Evolutionary conservation across 1,140 invertebrate genomes (phyloP).

Genomic region (Lysiphlebus fabarum): DNA sequence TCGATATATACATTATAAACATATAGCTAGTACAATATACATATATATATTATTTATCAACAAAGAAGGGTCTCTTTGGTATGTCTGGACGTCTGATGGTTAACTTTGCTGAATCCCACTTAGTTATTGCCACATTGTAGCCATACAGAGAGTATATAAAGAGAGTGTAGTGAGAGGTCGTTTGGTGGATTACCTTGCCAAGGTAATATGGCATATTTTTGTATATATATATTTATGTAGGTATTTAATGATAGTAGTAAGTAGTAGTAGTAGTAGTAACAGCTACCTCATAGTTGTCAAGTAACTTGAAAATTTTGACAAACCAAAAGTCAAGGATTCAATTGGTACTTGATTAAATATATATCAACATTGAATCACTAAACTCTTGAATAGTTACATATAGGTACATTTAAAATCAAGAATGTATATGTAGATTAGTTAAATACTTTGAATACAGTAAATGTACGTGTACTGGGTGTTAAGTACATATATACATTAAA

Average conservation of each 20-base stretch:
- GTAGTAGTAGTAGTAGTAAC: background rate
- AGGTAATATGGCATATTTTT: background rate
- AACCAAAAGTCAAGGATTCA: slow-evolving; percentile 21
- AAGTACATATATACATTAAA: slow-evolving; percentile 1
- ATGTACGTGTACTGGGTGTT: background rate
- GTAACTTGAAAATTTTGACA: slow-evolving; percentile 10
- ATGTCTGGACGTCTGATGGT: too few species aligned
- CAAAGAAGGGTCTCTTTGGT: too few species aligned
- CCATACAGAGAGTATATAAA: too few species aligned
- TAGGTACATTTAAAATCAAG: background rate
- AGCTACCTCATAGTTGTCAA: slow-evolving; percentile 5
- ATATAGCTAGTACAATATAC: too few species aligned
- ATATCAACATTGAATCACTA: background rate
- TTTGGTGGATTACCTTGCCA: slow-evolving; percentile 1
- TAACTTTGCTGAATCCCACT: too few species aligned
- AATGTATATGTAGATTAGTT: background rate
- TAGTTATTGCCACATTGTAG: too few species aligned
- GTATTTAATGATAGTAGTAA: too few species aligned
- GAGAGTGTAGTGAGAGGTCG: background rate
- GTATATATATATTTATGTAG: background rate
- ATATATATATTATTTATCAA: too few species aligned
- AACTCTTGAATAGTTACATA: background rate
- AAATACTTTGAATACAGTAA: too few species aligned
- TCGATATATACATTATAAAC: too few species aligned
- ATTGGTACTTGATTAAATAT: background rate